Percentiles rank a stretch among this genome's conserved stretches.
These are phyloP conservation scores for Amphipyra tragopoginis DNA, from an alignment of 2,888 invertebrate species.

Conservation along the genomic window DNA sequence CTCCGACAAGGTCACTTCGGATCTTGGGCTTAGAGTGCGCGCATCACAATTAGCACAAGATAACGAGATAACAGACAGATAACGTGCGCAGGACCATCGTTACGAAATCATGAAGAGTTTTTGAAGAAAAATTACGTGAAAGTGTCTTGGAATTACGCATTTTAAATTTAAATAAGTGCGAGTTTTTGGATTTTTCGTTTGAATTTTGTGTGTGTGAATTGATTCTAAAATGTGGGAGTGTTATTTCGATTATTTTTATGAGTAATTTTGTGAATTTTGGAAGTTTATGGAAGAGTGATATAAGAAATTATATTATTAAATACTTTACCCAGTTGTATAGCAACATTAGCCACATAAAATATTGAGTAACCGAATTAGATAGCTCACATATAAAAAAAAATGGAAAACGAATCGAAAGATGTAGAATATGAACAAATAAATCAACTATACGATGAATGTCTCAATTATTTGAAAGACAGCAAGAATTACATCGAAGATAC, in stretches of 20 bases:
- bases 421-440: conserved; percentile 77
- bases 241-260: not conserved
- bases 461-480: conserved; percentile 73
- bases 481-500: conserved; percentile 16
- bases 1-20: conserved; percentile 60
- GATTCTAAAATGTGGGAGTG: conserved; percentile 19
- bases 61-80: conserved; percentile 62
- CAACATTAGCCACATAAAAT: too few relatives aligned
- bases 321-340: too few relatives aligned
- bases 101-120: conserved; percentile 40
- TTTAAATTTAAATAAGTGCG: not conserved
- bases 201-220: not conserved
- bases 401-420: conserved; percentile 62
- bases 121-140: conserved; percentile 38
- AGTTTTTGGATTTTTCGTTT: not conserved
- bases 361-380: not conserved
- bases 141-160: conserved; percentile 4
- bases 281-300: not conserved
- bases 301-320: too few relatives aligned
- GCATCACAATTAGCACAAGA: conserved; percentile 65
- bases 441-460: conserved; percentile 81
- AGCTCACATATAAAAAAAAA: conserved; percentile 22
- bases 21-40: conserved; percentile 63
- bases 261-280: not conserved
- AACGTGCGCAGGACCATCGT: conserved; percentile 38